A percentile compares a stretch with the other conserved stretches of the same genome.
phyloP scores from a whole-genome alignment of 2,113 vertebrate species.

The Pyrgilauda ruficollis region DNA sequence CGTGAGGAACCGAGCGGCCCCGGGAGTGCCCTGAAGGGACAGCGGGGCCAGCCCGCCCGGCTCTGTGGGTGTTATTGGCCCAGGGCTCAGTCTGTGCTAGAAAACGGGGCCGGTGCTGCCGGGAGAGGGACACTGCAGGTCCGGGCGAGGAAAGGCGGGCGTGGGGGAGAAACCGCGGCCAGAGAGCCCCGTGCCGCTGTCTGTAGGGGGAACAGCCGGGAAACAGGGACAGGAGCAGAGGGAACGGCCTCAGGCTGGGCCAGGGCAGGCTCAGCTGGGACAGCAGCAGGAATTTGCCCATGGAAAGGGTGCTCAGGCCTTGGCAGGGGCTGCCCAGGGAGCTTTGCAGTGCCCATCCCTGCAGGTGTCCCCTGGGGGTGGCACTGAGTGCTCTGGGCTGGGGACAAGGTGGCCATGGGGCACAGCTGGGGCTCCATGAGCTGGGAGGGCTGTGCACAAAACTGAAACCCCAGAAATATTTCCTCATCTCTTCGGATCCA shows the following conservation, averaged over 20 bases:
- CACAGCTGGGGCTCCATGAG: fast-evolving
- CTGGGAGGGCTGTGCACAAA: background rate
- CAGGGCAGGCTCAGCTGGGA: background rate
- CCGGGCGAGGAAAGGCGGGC: no score
- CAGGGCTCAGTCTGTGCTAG: fast-evolving
- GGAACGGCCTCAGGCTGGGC: background rate
- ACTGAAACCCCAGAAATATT: background rate
- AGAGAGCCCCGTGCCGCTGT: background rate
- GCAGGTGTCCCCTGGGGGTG: background rate
- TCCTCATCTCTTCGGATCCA: background rate
- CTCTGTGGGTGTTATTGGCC: background rate
- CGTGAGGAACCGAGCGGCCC: background rate
- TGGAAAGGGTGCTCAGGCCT: background rate
- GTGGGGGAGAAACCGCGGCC: background rate
- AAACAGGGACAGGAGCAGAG: background rate
- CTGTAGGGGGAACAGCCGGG: background rate
- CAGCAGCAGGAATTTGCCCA: background rate
- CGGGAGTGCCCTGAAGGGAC: background rate
- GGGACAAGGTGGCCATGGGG: background rate
- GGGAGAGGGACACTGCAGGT: fast-evolving
- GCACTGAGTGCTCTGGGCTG: background rate
- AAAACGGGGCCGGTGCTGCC: background rate
- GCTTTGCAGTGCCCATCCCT: background rate
- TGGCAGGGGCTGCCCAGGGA: background rate
- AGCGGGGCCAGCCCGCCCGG: background rate